Evolutionary conservation across 2,888 invertebrate genomes (phyloP), one percentile per base, ranked within the genome.

Genomic region (Polyommatus icarus): DNA sequence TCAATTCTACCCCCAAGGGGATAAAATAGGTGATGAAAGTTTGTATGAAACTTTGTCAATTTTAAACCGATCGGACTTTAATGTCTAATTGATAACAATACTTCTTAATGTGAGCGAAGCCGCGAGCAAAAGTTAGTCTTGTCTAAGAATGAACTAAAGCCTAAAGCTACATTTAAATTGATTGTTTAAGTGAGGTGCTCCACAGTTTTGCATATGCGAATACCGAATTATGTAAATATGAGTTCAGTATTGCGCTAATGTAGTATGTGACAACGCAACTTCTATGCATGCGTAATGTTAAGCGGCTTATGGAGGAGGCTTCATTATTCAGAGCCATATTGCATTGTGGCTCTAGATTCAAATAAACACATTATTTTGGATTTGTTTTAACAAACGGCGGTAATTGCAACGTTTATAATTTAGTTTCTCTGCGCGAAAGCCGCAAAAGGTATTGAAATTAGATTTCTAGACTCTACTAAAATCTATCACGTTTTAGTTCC

Each of bases 201-300:
- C 72, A 40, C 72, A 40, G 75, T 75, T 50, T 54, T 75, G 75
- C 50, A 50, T 75, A 29, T 24, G 15, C 75, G 50, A 54, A 54
- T 50, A 7, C 50, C 54, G 29, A 20, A 75, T 75, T 75, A 75
- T 75, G 75, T 24, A 24, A 50, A 75, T 54, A 46, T 75, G 75
- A 50, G 75, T 50, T 75, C 29, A 54, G 24, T 54, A 75, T 75
- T 75, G 20, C 75, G 75, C 75, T 75, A 75, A 75, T 75, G 50
- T 75, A 46, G 50, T 46, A 29, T 12, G 46, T 75, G 75, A 75
- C 75, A 75, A 75, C 75, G 54, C 78, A 54, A 79, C 77, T 78
- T 80, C 80, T 81, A 82, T 83, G 83, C 83, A 83, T 83, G 82
- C 82, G 81, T 81, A 82, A 83, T 83, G 82, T 79, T 75, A 29